These are phyloP conservation scores for Grantiella picta DNA, from an alignment of 2,113 vertebrate species.

Conservation along the genomic window DNA sequence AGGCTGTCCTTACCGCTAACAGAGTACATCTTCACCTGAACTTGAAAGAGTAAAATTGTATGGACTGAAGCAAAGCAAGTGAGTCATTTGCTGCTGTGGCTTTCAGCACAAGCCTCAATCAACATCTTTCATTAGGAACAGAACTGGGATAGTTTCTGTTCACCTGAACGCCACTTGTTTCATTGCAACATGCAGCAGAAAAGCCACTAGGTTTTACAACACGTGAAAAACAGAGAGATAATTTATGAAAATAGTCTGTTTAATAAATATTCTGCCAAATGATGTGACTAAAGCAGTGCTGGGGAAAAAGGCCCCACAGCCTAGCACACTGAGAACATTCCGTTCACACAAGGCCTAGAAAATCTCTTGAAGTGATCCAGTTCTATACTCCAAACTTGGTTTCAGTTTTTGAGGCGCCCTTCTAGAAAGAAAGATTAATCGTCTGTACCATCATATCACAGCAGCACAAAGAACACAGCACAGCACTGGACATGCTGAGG, in stretches of 20 bases:
- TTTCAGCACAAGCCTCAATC: neutral
- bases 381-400: neutral
- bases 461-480: neutral
- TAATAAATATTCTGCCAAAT: conserved; percentile 3
- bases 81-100: neutral
- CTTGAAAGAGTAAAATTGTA: neutral
- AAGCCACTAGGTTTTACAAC: neutral
- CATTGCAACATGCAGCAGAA: neutral
- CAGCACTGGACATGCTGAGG: neutral
- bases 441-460: neutral
- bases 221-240: neutral
- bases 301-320: neutral
- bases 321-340: neutral
- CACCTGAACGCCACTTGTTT: neutral
- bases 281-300: neutral
- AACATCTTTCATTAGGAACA: neutral
- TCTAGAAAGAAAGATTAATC: neutral
- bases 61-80: neutral
- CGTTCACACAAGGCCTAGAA: neutral
- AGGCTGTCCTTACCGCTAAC: neutral
- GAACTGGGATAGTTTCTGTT: neutral
- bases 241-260: conserved; percentile 13
- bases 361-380: neutral
- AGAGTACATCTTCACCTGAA: neutral
- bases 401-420: neutral